Evolutionary conservation across 1,140 invertebrate genomes (phyloP), one percentile per base, ranked within the genome.

Genomic region (Zaprionus ornatus): DNA sequence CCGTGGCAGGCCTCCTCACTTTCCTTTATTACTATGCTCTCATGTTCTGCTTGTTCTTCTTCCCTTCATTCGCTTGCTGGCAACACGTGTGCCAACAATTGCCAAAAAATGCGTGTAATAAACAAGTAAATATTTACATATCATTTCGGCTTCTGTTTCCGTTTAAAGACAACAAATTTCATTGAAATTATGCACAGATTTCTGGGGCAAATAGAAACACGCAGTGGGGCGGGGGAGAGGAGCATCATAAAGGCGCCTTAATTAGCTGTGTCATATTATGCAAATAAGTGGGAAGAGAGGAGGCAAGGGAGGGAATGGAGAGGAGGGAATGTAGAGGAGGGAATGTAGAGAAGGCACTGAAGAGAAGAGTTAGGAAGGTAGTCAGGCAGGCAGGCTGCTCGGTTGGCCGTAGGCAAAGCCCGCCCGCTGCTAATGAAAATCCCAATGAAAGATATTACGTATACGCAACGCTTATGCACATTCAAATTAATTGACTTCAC

Each of bases 401-500:
- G 19, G 45, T 3, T 12, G 19, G 45, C 10, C 35, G 12, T 42
- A 23, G 50, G 42, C 59, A 19, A n/a, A 12, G 21, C 27, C 55
- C 64, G 9, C 64, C 35, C 35, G 56, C 21, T 35, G 63, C 72
- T 82, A 84, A 83, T 82, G 70, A 73, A 77, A 88, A 73, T 78
- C 57, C 27, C 59, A 78, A 65, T 67, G 72, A 82, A 70, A 70
- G 74, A 86, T 84, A 88, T 88, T 84, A 80, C 80, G 84, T 88
- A 87, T 84, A 88, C 84, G 85, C 80, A 87, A 73, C 61, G 76
- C 73, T 68, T 65, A 48, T 54, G 72, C 72, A 71, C 72, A 90
- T 85, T 79, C 78, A 90, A 90, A 90, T 90, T 90, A 90, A 90
- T 90, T 90, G 85, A 90, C 86, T 90, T 90, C 85, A 85, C 63